Percentiles rank a stretch among this genome's conserved stretches.
Conservation (phyloP, 2,113 vertebrate species). For the Dromaius novaehollandiae region DNA sequence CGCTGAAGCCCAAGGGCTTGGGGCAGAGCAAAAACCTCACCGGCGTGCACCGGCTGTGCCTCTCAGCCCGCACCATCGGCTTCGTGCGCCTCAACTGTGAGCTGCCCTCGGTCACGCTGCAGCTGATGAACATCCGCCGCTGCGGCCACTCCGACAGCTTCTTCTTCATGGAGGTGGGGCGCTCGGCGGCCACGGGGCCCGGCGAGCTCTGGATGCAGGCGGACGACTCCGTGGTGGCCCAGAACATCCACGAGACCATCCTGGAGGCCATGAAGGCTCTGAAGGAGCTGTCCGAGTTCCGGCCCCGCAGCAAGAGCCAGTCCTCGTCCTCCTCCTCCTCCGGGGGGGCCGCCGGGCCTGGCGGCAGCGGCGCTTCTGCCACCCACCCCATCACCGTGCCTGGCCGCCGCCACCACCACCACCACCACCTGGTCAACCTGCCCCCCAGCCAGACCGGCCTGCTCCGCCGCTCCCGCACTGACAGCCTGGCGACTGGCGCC, state of each 20-base stretch:
- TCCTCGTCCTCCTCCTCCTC: slow-evolving; percentile 84
- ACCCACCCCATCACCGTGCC: slow-evolving; percentile 86
- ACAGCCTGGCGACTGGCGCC: slow-evolving; percentile 81
- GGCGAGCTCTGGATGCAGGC: slow-evolving; percentile 99
- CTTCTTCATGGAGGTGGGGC: slow-evolving; percentile 97
- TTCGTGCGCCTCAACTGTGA: slow-evolving; percentile 94
- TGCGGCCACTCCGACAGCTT: slow-evolving; percentile 99
- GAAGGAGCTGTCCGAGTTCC: slow-evolving; percentile 95
- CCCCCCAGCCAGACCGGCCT: slow-evolving; percentile 94
- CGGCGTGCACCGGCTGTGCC: slow-evolving; percentile 93
- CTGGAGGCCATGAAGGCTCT: slow-evolving; percentile 97
- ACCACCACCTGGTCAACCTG: slow-evolving; percentile 80
- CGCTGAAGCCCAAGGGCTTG: slow-evolving; percentile 92
- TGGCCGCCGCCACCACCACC: slow-evolving; percentile 82
- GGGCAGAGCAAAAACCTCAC: slow-evolving; percentile 92
- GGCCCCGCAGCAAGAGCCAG: slow-evolving; percentile 97
- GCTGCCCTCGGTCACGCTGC: slow-evolving; percentile 89
- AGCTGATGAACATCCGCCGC: slow-evolving; percentile 97
- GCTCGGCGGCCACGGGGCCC: slow-evolving; percentile 94
- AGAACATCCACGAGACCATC: slow-evolving; percentile 97
- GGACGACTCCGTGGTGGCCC: slow-evolving; percentile 97
- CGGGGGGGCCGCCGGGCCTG: background rate
- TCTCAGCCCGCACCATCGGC: slow-evolving; percentile 91
- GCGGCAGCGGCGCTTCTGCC: slow-evolving; percentile 63
- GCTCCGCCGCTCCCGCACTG: slow-evolving; percentile 82